These are phyloP conservation scores for Dromas ardeola DNA, from an alignment of 2,113 vertebrate genomes.

Conservation along the genomic window DNA sequence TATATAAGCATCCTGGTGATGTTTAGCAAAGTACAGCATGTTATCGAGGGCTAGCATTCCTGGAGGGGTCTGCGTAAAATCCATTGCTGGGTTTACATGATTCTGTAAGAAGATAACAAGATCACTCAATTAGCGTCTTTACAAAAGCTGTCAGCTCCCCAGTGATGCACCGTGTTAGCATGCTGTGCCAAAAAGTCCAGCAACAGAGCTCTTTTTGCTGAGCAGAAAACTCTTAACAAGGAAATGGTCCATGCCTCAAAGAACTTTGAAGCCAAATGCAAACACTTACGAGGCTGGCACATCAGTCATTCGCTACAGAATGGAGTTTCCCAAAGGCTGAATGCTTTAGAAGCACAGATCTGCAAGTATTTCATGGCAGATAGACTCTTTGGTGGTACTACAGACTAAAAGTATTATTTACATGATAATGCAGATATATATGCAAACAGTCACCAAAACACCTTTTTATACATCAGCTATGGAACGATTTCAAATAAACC, in stretches of 20 bases:
- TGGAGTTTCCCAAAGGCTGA: background rate
- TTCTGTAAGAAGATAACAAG: constrained; percentile 78
- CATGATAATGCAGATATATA: background rate
- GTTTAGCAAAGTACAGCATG: constrained; percentile 96
- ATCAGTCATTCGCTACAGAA: background rate
- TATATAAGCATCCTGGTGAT: constrained; percentile 95
- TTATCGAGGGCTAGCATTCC: constrained; percentile 98
- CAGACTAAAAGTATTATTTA: background rate
- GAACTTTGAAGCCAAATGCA: background rate
- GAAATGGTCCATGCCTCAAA: background rate
- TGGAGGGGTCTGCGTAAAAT: constrained; percentile 97
- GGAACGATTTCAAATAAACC: background rate
- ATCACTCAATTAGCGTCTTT: background rate
- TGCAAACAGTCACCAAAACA: background rate
- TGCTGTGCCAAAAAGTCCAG: background rate
- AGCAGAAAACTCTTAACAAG: background rate
- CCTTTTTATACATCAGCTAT: background rate
- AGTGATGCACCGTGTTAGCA: accelerated
- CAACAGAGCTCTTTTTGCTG: background rate
- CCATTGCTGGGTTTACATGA: constrained; percentile 97
- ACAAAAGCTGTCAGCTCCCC: background rate
- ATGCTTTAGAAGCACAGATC: background rate
- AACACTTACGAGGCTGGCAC: background rate
- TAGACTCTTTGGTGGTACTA: background rate
- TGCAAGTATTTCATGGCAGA: background rate